phyloP scores from a whole-genome alignment of 2,113 vertebrate genomes.

The Nothoprocta perdicaria region DNA sequence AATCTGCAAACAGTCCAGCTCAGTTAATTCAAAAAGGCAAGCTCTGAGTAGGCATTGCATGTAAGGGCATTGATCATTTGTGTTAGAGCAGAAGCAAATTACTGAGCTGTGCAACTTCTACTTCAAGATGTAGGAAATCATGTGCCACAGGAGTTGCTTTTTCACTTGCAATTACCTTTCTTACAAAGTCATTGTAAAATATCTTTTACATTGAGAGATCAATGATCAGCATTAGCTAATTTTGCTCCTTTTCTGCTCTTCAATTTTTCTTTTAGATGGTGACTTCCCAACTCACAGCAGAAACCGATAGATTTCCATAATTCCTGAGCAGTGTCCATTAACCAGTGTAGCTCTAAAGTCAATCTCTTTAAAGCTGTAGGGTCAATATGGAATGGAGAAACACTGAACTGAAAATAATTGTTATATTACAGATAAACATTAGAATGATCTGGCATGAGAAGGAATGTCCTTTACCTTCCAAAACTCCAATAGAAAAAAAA shows the following conservation, averaged over 20 bases:
- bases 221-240: conserved; percentile 26
- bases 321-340: not conserved
- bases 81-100: not conserved
- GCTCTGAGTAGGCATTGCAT: not conserved
- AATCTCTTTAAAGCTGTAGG: not conserved
- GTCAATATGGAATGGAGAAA: not conserved
- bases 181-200: conserved; percentile 26
- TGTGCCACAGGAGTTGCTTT: conserved; percentile 53
- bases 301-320: not conserved
- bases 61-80: not conserved
- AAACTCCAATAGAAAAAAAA: not conserved
- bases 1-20: not conserved
- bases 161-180: conserved; percentile 27
- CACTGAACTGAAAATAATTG: not conserved
- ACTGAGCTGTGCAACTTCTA: not conserved
- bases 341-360: not conserved
- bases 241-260: not conserved
- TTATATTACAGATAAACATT: not conserved
- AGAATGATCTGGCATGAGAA: not conserved
- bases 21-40: fast-evolving
- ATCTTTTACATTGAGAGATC: conserved; percentile 3
- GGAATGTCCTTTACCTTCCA: not conserved
- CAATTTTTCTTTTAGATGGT: not conserved
- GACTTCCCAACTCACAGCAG: not conserved
- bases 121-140: not conserved